A percentile compares a stretch with the other conserved stretches of the same genome.
Evolutionary conservation across 2,113 vertebrate genomes (phyloP).

Genomic region (Oncorhynchus tshawytscha): DNA sequence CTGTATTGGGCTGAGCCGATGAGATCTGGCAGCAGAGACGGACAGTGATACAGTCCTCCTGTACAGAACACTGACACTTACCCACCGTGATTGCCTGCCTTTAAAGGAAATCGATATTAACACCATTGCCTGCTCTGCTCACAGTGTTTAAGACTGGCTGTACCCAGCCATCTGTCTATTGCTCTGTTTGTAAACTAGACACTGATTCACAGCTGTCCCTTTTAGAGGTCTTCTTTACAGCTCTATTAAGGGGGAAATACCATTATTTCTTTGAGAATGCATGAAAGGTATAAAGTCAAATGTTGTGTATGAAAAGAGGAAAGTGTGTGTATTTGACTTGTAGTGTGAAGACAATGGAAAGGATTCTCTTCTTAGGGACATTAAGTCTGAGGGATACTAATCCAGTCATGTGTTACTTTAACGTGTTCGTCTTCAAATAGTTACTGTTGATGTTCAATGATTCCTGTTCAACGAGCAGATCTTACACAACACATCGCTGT

Average conservation of each 20-base stretch:
- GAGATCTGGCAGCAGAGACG: constrained; percentile 15
- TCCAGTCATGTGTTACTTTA: background rate
- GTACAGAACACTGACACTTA: constrained; percentile 60
- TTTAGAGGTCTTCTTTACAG: constrained; percentile 13
- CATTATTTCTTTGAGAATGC: constrained; percentile 39
- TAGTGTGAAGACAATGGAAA: constrained; percentile 10
- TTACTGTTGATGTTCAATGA: constrained; percentile 18
- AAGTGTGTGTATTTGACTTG: constrained; percentile 16
- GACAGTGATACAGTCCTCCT: constrained; percentile 35
- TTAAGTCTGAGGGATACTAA: background rate
- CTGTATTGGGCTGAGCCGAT: constrained; percentile 25
- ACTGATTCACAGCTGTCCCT: constrained; percentile 43
- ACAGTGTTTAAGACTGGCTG: constrained; percentile 24
- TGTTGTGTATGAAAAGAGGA: constrained; percentile 20
- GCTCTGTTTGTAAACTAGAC: background rate
- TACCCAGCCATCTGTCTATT: constrained; percentile 15
- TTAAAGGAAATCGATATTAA: constrained; percentile 21
- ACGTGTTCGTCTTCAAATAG: constrained; percentile 18
- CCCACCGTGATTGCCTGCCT: constrained; percentile 60
- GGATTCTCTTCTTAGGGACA: background rate
- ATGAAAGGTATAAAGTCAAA: constrained; percentile 48
- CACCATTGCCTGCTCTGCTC: constrained; percentile 31
- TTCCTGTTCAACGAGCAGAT: background rate
- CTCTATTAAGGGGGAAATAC: constrained; percentile 16
- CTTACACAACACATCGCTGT: background rate